phyloP scores from a whole-genome alignment of 2,113 vertebrate species.

The Pagrus major region DNA sequence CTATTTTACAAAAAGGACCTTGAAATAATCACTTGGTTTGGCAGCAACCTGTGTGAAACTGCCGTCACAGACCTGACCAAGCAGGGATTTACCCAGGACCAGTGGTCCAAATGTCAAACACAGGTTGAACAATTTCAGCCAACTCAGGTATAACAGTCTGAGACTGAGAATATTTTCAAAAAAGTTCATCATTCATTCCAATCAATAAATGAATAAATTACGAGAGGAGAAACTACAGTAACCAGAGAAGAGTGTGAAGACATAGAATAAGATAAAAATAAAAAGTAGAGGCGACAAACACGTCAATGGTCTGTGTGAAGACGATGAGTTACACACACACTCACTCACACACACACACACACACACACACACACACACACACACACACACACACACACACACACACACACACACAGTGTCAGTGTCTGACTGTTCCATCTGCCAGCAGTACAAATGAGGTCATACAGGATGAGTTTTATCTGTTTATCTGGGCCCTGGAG shows the following conservation, averaged over 20 bases:
- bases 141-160: no score
- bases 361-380: not conserved
- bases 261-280: conserved; percentile 7
- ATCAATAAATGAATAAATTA: not conserved
- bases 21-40: no score
- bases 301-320: conserved; percentile 1
- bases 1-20: no score
- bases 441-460: conserved; percentile 41
- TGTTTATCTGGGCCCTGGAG: conserved; percentile 55
- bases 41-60: no score
- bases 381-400: conserved; percentile 3
- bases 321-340: conserved; percentile 4
- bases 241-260: not conserved
- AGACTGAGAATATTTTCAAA: no score
- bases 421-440: conserved; percentile 17
- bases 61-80: no score
- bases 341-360: not conserved
- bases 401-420: conserved; percentile 10
- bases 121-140: not conserved
- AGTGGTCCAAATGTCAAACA: not conserved
- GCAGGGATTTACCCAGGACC: not conserved
- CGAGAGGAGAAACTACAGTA: not conserved
- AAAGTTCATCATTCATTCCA: not conserved
- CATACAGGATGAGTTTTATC: conserved; percentile 63
- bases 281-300: conserved; percentile 28